Conservation (phyloP, 2,113 vertebrate genomes). For the Furnarius figulus region DNA sequence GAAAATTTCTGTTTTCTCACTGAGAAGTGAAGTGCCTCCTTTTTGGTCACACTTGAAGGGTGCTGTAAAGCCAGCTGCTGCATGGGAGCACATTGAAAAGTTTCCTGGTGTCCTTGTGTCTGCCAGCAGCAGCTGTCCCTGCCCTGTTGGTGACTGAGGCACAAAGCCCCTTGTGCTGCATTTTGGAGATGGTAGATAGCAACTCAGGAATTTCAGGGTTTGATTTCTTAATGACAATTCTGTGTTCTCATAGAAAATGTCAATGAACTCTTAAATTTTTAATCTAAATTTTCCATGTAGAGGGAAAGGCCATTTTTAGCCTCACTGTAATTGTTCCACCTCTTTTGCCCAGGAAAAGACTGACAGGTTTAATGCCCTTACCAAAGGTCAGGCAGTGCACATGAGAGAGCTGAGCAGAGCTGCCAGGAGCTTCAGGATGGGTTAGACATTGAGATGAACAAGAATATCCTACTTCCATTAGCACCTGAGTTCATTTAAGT, state of each 20-base stretch:
- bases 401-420: neutral
- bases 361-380: constrained; percentile 20
- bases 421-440: neutral
- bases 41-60: neutral
- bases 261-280: constrained; percentile 27
- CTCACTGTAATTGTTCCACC: neutral
- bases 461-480: neutral
- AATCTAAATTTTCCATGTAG: neutral
- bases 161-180: neutral
- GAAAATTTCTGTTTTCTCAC: neutral
- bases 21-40: neutral
- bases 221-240: neutral
- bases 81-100: accelerated
- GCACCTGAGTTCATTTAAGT: neutral
- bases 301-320: constrained; percentile 16
- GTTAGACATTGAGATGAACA: neutral
- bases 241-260: neutral
- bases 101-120: neutral
- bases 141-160: neutral
- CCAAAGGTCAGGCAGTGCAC: neutral
- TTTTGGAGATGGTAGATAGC: neutral
- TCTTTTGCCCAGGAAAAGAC: neutral
- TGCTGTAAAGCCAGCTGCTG: neutral
- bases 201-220: neutral
- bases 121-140: neutral